Percentiles rank a stretch among this genome's conserved stretches.
phyloP scores from a whole-genome alignment of 1,140 invertebrate genomes.

The Drosophila seguyi region DNA sequence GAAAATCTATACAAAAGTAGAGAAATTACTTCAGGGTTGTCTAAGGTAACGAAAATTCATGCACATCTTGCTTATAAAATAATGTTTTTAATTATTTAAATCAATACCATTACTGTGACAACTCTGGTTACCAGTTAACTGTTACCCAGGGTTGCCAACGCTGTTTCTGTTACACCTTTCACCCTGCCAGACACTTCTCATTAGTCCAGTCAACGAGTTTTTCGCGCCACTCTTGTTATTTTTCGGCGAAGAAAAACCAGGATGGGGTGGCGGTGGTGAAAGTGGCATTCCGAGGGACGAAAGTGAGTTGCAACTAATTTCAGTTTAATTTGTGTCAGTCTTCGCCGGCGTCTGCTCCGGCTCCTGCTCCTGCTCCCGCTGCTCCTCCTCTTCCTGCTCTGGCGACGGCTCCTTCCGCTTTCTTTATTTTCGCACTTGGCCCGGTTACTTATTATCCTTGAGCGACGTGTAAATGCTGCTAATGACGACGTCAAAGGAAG shows the following conservation, averaged over 20 bases:
- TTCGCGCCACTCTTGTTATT: slow-evolving; percentile 13
- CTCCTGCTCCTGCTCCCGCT: slow-evolving; percentile 1
- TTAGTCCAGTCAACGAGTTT: slow-evolving; percentile 36
- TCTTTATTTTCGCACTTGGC: slow-evolving; percentile 64
- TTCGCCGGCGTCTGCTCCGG: slow-evolving; percentile 14
- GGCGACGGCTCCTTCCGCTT: slow-evolving; percentile 4
- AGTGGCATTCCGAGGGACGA: slow-evolving; percentile 5
- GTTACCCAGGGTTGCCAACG: slow-evolving; percentile 11
- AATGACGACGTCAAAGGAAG: slow-evolving; percentile 75
- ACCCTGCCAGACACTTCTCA: slow-evolving; percentile 31
- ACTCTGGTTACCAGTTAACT: background rate
- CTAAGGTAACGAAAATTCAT: background rate
- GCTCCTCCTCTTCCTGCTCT: background rate
- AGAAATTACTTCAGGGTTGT: background rate
- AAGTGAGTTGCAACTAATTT: slow-evolving; percentile 82
- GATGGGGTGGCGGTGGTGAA: too few species aligned
- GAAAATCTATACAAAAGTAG: background rate
- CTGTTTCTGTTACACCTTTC: background rate
- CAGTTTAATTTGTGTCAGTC: slow-evolving; percentile 82
- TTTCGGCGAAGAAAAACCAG: slow-evolving; percentile 8
- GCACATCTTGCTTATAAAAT: too few species aligned
- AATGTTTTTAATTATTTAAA: background rate
- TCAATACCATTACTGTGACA: background rate
- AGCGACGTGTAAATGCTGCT: slow-evolving; percentile 81
- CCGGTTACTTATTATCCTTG: slow-evolving; percentile 76